Evolutionary conservation across 2,888 invertebrate species (phyloP).

Genomic region (Lithophane ornitopus): DNA sequence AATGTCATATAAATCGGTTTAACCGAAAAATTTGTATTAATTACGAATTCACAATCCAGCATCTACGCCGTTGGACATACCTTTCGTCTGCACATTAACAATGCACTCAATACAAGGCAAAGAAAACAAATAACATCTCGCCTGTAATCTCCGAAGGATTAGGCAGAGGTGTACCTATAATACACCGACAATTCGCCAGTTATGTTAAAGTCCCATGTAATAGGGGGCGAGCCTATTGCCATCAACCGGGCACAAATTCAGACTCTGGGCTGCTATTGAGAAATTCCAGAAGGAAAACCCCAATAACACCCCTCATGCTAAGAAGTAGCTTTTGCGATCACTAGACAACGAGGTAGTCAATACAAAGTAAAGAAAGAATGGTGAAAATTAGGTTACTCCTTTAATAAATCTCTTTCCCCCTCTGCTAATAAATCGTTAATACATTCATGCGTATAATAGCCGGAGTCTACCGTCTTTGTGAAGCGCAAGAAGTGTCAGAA

Average conservation of each 20-base stretch:
- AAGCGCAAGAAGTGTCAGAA: conserved; percentile 20
- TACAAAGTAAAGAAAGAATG: background rate
- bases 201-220: no score
- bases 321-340: no score
- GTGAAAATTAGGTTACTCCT: background rate
- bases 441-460: conserved; percentile 23
- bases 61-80: background rate
- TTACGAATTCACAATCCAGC: background rate
- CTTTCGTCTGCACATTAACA: background rate
- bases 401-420: conserved; percentile 19
- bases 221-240: no score
- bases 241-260: no score
- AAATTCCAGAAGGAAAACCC: no score
- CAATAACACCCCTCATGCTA: no score
- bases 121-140: no score
- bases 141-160: no score
- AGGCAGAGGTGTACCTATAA: no score
- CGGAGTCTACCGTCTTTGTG: background rate
- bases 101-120: no score
- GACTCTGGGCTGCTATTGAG: no score
- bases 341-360: background rate
- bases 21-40: background rate
- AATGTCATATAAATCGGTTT: background rate
- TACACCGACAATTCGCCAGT: no score
- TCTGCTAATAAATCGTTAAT: conserved; percentile 19